A percentile compares a stretch with the other conserved stretches of the same genome.
Evolutionary conservation across 2,888 invertebrate species (phyloP).

Genomic region (Drosophila subsilvestris): DNA sequence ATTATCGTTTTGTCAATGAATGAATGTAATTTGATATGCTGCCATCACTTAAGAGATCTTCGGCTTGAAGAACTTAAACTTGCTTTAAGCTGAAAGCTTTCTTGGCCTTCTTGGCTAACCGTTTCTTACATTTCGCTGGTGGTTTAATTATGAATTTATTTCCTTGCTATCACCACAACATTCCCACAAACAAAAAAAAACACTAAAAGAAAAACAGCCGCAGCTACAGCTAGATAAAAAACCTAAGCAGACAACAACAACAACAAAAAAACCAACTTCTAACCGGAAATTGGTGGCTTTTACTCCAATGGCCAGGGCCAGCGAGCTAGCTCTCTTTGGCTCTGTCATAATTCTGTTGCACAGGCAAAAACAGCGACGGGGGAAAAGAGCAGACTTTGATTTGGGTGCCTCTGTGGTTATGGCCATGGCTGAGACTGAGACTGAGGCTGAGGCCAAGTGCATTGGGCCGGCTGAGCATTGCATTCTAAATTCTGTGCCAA

Average conservation of each 20-base stretch:
- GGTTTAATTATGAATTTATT: constrained; percentile 3
- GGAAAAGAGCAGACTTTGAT: constrained; percentile 50
- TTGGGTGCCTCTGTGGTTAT: constrained; percentile 70
- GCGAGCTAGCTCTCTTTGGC: constrained; percentile 4
- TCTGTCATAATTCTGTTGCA: constrained; percentile 57
- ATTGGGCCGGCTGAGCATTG: neutral
- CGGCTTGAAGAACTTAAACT: neutral
- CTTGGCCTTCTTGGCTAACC: neutral
- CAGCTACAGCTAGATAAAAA: neutral
- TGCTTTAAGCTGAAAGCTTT: neutral
- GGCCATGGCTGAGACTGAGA: constrained; percentile 45
- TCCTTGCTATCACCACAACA: neutral
- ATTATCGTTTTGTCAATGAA: neutral
- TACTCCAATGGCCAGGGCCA: constrained; percentile 32
- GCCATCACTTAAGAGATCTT: neutral
- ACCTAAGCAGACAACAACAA: no score
- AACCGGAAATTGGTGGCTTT: constrained; percentile 74
- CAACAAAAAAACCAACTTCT: constrained; percentile 40
- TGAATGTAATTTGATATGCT: neutral
- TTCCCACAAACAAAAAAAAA: constrained; percentile 27
- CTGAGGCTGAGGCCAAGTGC: constrained; percentile 50
- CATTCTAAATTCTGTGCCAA: constrained; percentile 76
- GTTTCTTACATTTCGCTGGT: neutral
- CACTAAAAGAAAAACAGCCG: neutral
- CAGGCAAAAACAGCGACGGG: constrained; percentile 18